Evolutionary conservation across 1,140 invertebrate species (phyloP), one percentile per base, ranked within the genome.

Genomic region (Ceratina japonica): DNA sequence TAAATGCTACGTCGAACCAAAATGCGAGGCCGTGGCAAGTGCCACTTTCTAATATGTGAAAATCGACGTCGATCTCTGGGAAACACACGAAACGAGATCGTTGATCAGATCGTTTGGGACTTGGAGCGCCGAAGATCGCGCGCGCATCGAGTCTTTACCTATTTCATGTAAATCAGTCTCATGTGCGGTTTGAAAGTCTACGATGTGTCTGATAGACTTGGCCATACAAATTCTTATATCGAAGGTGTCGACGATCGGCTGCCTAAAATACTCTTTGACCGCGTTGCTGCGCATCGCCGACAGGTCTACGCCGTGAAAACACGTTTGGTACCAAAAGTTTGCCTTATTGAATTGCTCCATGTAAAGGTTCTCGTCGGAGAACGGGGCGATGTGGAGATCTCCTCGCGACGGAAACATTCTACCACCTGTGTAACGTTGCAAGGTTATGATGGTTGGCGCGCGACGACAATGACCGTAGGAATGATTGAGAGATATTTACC

Each of bases 1-100:
- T 95, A 93, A 99, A 99, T 65, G 98, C 97, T n/a, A 99, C 99
- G 93, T 99, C 99, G 93, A 99, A 99, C 99, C 99, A 99, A 93
- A 99, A 99, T 22, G 99, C 99, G 75, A 99, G 93, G 12, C 99
- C 99, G 90, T 99, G 99, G 80, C 99, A 96, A 76, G 98, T 98
- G 63, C 98, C 98, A 24, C 98, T 97, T 91, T 99, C 97, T 84
- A 97, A 93, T 80, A 99, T 95, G 87, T 97, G 96, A 94, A 99
- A 99, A 91, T 97, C 96, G 44, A 99, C 94, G 75, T 98, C 98
- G 88, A 99, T 98, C 91, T 98, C 96, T 95, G 83, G 71, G 85
- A 81, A 72, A 70, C 13, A 72, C 0, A 79, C 3, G 44, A 78
- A 76, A 70, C 20, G 10, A 52, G 24, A 56, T 51, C n/a, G n/a